These are phyloP conservation scores for Leptinotarsa peninsularis DNA, from an alignment of 2,888 invertebrate species.

Conservation along the genomic window DNA sequence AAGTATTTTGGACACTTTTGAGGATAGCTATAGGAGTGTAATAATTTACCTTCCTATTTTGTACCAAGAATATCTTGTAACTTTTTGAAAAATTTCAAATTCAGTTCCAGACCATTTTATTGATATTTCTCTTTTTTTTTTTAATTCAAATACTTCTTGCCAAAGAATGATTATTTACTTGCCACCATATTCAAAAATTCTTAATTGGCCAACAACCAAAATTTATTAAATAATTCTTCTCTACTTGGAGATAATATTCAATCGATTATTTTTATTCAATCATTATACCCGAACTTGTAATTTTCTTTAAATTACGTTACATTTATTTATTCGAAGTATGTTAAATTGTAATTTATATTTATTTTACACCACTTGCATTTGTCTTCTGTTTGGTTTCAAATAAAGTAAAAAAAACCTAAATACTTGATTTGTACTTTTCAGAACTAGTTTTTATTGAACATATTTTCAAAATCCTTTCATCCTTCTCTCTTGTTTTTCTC, in stretches of 20 bases:
- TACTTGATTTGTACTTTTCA: neutral
- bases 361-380: conserved; percentile 15
- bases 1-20: no score
- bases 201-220: neutral
- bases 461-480: no score
- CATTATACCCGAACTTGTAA: neutral
- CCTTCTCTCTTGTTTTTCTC: no score
- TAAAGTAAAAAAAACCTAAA: neutral
- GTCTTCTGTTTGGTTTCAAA: conserved; percentile 8
- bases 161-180: neutral
- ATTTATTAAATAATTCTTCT: neutral
- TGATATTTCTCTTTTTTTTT: neutral
- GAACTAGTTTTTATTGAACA: no score
- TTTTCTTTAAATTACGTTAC: neutral
- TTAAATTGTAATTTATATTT: conserved; percentile 4
- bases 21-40: no score
- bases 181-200: neutral
- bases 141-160: neutral
- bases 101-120: neutral
- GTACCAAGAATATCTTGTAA: neutral
- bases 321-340: neutral
- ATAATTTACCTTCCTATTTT: no score
- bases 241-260: neutral
- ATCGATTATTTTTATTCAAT: neutral
- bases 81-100: neutral